Evolutionary conservation across 2,797 vertebrate genomes (phyloP).

Genomic region (Oreonectes daqikongensis): DNA sequence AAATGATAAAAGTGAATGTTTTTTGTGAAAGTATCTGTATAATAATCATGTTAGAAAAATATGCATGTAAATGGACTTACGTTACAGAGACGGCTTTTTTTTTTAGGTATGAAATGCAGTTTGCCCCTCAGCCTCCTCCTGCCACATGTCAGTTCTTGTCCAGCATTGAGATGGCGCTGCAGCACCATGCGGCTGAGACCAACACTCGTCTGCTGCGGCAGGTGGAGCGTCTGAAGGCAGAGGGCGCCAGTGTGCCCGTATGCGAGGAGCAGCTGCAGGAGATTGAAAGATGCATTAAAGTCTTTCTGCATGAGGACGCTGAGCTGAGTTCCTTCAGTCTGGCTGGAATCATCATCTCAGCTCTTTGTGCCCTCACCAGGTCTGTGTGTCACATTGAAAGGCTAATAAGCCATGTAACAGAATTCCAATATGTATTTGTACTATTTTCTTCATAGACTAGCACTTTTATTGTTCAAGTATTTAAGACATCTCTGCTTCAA

Average conservation of each 20-base stretch:
- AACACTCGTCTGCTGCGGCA: slow-evolving; percentile 88
- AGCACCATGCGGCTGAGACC: slow-evolving; percentile 88
- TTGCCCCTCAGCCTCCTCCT: slow-evolving; percentile 85
- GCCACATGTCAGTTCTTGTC: slow-evolving; percentile 88
- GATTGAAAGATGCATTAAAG: slow-evolving; percentile 94
- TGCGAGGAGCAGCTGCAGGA: slow-evolving; percentile 97
- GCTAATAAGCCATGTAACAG: no score
- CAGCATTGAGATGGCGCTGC: slow-evolving; percentile 87
- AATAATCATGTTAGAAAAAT: background rate
- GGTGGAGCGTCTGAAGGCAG: slow-evolving; percentile 90
- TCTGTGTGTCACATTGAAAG: slow-evolving; percentile 57
- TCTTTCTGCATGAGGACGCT: slow-evolving; percentile 90
- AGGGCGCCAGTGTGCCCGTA: slow-evolving; percentile 84
- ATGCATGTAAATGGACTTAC: background rate
- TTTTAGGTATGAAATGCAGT: slow-evolving; percentile 90
- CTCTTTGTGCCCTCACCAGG: slow-evolving; percentile 93
- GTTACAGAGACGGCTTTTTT: background rate
- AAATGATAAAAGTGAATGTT: no score
- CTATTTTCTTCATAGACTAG: background rate
- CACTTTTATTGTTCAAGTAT: background rate
- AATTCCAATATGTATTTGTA: no score
- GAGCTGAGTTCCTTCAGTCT: slow-evolving; percentile 91
- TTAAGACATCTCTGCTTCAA: background rate
- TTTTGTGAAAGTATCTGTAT: no score
- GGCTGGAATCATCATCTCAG: slow-evolving; percentile 91